A percentile compares a stretch with the other conserved stretches of the same genome.
phyloP scores from a whole-genome alignment of 2,113 vertebrate species.

The Heteronetta atricapilla region DNA sequence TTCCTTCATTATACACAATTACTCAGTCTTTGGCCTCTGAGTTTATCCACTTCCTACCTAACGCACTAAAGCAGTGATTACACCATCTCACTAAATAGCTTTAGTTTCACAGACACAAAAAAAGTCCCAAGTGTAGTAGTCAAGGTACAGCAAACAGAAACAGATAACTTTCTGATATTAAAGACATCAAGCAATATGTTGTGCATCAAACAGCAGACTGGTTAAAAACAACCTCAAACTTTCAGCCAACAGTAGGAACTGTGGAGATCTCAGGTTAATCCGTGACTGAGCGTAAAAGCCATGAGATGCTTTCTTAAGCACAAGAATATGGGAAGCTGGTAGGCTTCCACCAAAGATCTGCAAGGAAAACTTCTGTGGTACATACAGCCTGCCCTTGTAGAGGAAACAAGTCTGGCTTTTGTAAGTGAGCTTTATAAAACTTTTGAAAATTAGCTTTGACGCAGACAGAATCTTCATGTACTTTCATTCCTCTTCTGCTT shows the following conservation, averaged over 20 bases:
- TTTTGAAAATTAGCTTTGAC: not conserved
- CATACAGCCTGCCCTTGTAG: not conserved
- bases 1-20: not conserved
- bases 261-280: not conserved
- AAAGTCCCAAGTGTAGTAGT: not conserved
- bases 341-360: not conserved
- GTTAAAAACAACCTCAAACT: not conserved
- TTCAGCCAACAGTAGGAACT: not conserved
- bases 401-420: not conserved
- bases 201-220: not conserved
- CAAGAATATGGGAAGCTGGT: not conserved
- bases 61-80: not conserved
- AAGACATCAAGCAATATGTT: not conserved
- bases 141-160: not conserved
- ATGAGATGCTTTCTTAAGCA: not conserved
- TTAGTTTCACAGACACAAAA: not conserved
- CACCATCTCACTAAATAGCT: not conserved
- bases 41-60: not conserved
- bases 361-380: not conserved
- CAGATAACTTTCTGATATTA: not conserved
- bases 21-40: not conserved
- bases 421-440: not conserved
- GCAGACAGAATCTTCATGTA: not conserved
- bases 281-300: not conserved
- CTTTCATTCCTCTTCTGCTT: not conserved